Conservation (phyloP, 2,797 vertebrate species). For the Liparis tanakae region DNA sequence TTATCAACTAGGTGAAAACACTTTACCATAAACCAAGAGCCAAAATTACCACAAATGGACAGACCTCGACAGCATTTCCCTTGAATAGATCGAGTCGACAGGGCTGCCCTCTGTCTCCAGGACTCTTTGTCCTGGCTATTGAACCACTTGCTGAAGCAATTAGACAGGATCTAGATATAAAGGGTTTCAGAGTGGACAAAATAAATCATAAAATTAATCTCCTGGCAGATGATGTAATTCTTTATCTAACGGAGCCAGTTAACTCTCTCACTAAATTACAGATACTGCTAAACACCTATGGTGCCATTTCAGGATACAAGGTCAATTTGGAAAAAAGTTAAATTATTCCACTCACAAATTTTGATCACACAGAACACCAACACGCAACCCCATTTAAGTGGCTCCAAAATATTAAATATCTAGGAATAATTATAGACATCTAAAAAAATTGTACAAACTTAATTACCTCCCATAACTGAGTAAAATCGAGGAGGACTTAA, state of each 20-base stretch:
- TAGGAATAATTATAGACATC: too few relatives aligned
- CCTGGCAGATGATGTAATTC: background rate
- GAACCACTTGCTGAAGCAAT: constrained; percentile 17
- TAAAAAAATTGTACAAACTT: too few relatives aligned
- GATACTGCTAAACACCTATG: too few relatives aligned
- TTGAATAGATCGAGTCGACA: background rate
- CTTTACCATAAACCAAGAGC: background rate
- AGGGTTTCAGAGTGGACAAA: constrained; percentile 1
- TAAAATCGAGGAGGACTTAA: too few relatives aligned
- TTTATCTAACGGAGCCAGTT: too few relatives aligned
- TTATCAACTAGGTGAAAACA: background rate
- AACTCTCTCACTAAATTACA: too few relatives aligned
- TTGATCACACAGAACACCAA: background rate
- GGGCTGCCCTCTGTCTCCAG: constrained; percentile 4
- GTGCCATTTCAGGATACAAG: too few relatives aligned
- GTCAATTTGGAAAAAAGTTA: too few relatives aligned
- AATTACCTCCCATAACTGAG: too few relatives aligned
- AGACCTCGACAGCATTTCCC: background rate
- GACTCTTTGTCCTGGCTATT: constrained; percentile 16
- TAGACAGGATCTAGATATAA: constrained; percentile 8
- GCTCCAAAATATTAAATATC: too few relatives aligned
- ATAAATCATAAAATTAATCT: constrained; percentile 16
- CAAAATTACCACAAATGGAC: background rate
- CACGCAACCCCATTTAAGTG: background rate
- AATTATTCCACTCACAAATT: too few relatives aligned